Percentiles rank a stretch among this genome's conserved stretches.
phyloP scores from a whole-genome alignment of 2,113 vertebrate genomes.

The Pomatorhinus ruficollis region DNA sequence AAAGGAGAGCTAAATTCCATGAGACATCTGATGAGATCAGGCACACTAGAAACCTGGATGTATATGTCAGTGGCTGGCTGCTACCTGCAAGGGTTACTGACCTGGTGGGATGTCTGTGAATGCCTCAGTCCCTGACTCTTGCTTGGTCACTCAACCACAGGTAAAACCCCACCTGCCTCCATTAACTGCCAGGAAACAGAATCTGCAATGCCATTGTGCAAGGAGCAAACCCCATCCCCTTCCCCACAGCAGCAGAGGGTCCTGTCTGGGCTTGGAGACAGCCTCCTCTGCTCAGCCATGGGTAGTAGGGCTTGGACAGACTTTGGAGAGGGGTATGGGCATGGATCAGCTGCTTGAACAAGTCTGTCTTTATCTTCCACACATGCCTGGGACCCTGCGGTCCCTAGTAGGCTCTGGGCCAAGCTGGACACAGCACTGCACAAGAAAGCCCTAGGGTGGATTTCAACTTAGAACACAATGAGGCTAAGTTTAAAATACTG shows the following conservation, averaged over 20 bases:
- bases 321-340: not conserved
- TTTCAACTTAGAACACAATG: not conserved
- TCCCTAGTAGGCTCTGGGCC: not conserved
- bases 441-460: not conserved
- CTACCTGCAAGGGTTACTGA: not conserved
- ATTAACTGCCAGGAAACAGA: not conserved
- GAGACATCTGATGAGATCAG: not conserved
- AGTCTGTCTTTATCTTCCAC: not conserved
- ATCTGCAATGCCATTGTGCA: fast-evolving
- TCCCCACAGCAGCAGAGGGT: not conserved
- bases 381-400: too few species aligned
- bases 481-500: not conserved
- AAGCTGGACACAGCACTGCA: not conserved
- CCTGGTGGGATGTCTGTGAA: not conserved
- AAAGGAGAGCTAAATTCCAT: not conserved
- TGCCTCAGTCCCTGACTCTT: not conserved
- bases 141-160: not conserved
- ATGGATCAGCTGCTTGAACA: not conserved
- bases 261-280: not conserved
- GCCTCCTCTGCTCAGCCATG: not conserved
- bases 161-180: not conserved
- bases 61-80: not conserved
- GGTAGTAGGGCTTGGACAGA: not conserved
- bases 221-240: not conserved
- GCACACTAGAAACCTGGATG: not conserved